These are phyloP conservation scores for Cantharis flavilabris DNA, from an alignment of 2,888 invertebrate species.

Conservation along the genomic window DNA sequence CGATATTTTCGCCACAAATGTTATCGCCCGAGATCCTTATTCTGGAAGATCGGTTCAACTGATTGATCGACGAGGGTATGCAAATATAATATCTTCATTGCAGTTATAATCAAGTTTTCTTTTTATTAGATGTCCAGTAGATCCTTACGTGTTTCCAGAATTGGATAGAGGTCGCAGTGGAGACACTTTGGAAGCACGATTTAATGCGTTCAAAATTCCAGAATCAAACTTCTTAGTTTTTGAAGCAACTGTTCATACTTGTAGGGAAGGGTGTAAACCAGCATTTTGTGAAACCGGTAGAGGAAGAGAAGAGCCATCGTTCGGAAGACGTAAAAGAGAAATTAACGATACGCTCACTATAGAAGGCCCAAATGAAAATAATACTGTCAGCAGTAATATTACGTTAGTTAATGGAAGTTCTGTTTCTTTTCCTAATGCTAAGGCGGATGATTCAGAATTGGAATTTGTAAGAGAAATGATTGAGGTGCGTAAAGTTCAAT, in stretches of 20 bases:
- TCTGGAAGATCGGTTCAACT: constrained; percentile 87
- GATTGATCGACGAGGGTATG: constrained; percentile 86
- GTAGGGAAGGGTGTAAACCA: constrained; percentile 87
- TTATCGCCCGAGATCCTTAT: constrained; percentile 90
- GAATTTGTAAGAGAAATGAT: constrained; percentile 90
- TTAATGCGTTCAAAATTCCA: constrained; percentile 93
- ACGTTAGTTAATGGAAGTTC: constrained; percentile 44
- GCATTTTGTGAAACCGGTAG: constrained; percentile 83
- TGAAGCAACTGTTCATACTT: constrained; percentile 88
- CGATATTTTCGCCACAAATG: constrained; percentile 92
- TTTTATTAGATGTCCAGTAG: constrained; percentile 79
- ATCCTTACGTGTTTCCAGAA: constrained; percentile 90
- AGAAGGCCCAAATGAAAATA: constrained; percentile 37
- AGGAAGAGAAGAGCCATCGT: constrained; percentile 81
- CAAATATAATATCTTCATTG: constrained; percentile 13
- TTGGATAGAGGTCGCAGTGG: constrained; percentile 83
- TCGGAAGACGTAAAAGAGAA: constrained; percentile 71
- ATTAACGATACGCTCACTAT: constrained; percentile 50
- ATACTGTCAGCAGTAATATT: constrained; percentile 40
- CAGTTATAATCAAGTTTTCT: background rate
- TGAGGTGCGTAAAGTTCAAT: constrained; percentile 62
- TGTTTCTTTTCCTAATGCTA: constrained; percentile 55
- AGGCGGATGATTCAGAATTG: constrained; percentile 52
- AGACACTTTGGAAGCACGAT: constrained; percentile 86
- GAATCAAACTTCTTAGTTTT: constrained; percentile 93